Base-by-base conservation (phyloP, 1,140 invertebrate species). In the Drosophila quadrilineata region DNA sequence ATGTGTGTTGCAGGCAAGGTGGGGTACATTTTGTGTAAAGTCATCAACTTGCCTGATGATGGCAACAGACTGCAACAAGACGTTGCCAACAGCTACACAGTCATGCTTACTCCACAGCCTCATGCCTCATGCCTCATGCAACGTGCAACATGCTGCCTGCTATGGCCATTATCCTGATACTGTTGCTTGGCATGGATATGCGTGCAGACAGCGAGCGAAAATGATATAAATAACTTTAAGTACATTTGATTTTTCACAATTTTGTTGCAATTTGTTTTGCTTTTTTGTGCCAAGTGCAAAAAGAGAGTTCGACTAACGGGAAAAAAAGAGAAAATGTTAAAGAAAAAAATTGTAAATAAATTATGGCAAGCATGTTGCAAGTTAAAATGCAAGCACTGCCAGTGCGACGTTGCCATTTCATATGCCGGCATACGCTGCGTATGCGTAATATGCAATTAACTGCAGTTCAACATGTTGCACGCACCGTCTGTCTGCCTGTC, bases 191-290 rank as follows among this genome's bases (percentile, higher is more conserved):
- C n/a, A n/a, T n/a, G n/a, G n/a, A n/a, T n/a, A n/a, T 43, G 5
- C 26, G 40, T 8, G 17, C 36, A 9, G 14, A 31, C 52, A 40
- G 46, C 46, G 29, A 40, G 49, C 26, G 40, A 54, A 63, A 63
- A 68, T 71, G 60, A 77, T 35, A 62, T 71, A 82, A 80, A 68
- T 60, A 75, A 62, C 59, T 58, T 69, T 35, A 65, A 73, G 48
- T 36, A 57, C 64, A 84, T 84, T 72, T 73, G 69, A 76, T 73
- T 84, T 82, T 69, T 82, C 69, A 84, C 63, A 69, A 72, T 82
- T 68, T 56, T 19, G 43, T 21, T 58, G 38, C 54, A 73, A 77
- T 73, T 77, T 60, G 59, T 59, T 73, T 52, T 49, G 38, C 16
- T 59, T 56, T 12, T 56, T 28, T 38, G 40, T n/a, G n/a, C n/a